Evolutionary conservation across 2,797 vertebrate species (phyloP).

Genomic region (Lophius americanus): DNA sequence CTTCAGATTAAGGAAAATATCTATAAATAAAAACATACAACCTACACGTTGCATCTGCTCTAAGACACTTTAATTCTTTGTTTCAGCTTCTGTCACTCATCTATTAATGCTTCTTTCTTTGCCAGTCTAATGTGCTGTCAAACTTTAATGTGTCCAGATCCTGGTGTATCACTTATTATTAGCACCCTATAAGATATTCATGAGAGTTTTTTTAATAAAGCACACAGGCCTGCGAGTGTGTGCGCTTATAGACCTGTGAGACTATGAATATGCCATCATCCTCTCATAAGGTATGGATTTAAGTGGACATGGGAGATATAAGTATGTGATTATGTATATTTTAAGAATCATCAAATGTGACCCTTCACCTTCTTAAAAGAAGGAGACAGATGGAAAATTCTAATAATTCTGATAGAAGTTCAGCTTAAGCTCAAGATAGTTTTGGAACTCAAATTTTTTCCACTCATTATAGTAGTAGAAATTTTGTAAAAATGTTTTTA

Average conservation of each 20-base stretch:
- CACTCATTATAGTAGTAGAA: no score
- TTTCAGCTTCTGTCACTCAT: background rate
- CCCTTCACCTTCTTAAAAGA: constrained; percentile 71
- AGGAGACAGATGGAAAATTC: constrained; percentile 33
- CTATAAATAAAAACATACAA: background rate
- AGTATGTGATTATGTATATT: constrained; percentile 76
- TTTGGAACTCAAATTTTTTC: constrained; percentile 19
- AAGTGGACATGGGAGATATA: constrained; percentile 57
- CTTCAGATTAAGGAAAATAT: background rate
- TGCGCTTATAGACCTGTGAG: constrained; percentile 54
- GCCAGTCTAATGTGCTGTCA: constrained; percentile 59
- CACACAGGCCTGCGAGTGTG: constrained; percentile 42
- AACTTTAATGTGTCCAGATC: constrained; percentile 81
- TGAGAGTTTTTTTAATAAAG: constrained; percentile 71
- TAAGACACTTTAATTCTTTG: constrained; percentile 7
- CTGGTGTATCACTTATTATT: constrained; percentile 71
- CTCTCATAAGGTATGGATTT: constrained; percentile 56
- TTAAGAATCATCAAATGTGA: constrained; percentile 62
- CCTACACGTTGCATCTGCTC: background rate
- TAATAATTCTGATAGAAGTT: constrained; percentile 42
- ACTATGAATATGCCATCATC: constrained; percentile 76
- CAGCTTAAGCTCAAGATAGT: constrained; percentile 24
- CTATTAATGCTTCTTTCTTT: constrained; percentile 29
- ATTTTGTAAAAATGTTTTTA: no score
- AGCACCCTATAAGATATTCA: constrained; percentile 77